Conservation (phyloP, 2,797 vertebrate genomes). For the Micromesistius poutassou region DNA sequence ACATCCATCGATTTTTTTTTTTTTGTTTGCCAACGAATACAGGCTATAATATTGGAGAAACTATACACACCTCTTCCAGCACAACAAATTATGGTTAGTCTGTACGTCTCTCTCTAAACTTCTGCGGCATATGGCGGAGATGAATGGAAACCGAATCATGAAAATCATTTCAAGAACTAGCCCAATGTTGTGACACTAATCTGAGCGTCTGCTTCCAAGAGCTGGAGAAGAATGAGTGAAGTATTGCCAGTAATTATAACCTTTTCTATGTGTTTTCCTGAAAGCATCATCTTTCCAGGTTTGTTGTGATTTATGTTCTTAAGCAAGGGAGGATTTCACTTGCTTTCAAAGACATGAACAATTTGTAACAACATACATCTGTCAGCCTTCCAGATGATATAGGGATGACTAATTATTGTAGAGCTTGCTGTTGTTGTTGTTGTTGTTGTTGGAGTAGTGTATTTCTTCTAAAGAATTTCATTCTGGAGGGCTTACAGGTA, state of each 20-base stretch:
- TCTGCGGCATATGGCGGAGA: neutral
- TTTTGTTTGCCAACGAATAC: neutral
- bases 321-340: neutral
- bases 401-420: constrained; percentile 1
- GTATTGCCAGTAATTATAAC: constrained; percentile 1
- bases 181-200: constrained; percentile 36
- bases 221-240: constrained; percentile 25
- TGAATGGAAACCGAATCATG: neutral
- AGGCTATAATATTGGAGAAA: neutral
- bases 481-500: neutral
- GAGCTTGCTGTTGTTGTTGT: neutral
- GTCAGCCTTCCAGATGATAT: neutral
- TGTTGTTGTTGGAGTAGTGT: neutral
- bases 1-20: no score
- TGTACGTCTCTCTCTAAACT: neutral
- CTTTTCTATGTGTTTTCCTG: neutral
- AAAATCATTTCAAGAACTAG: constrained; percentile 39
- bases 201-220: constrained; percentile 24
- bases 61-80: neutral
- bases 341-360: neutral
- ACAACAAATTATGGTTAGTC: neutral
- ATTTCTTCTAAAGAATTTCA: neutral
- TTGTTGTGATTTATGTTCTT: neutral
- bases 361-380: neutral
- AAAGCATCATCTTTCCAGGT: neutral